Evolutionary conservation across 1,140 invertebrate genomes (phyloP).

Genomic region (Orchestia grillus): DNA sequence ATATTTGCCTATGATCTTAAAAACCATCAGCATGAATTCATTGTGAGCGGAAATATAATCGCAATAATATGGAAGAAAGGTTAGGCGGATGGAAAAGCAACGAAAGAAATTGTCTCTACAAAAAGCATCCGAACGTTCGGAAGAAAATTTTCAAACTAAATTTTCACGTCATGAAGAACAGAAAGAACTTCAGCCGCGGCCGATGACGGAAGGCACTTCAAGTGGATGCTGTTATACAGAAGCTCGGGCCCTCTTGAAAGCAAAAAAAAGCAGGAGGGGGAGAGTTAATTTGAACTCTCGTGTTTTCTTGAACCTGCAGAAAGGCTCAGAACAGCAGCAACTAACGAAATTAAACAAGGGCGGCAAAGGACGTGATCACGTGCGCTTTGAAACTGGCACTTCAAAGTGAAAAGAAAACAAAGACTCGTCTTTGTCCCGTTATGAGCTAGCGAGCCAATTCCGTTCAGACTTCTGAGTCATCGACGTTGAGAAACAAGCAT

Average conservation of each 20-base stretch:
- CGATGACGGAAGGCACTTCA: neutral
- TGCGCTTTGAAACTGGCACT: neutral
- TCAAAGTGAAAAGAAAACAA: neutral
- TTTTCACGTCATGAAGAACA: neutral
- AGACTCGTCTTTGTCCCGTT: neutral
- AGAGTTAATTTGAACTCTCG: neutral
- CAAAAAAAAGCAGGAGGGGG: neutral
- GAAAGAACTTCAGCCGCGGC: neutral
- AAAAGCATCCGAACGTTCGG: too few species aligned
- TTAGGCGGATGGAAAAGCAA: too few species aligned
- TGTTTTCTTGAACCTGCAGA: slow-evolving; percentile 7
- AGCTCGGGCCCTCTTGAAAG: neutral
- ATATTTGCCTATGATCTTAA: too few species aligned
- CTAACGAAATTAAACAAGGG: neutral
- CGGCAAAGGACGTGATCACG: neutral
- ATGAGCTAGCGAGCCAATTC: neutral
- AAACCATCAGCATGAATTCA: too few species aligned
- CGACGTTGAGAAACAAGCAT: too few species aligned
- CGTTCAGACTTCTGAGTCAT: neutral
- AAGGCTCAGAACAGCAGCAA: neutral
- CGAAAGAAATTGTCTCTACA: too few species aligned
- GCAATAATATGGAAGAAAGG: too few species aligned
- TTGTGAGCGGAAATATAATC: too few species aligned
- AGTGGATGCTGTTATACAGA: neutral
- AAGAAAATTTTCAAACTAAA: neutral